Evolutionary conservation across 2,113 vertebrate species (phyloP), one percentile per base, ranked within the genome.

Genomic region (Silurus asotus): DNA sequence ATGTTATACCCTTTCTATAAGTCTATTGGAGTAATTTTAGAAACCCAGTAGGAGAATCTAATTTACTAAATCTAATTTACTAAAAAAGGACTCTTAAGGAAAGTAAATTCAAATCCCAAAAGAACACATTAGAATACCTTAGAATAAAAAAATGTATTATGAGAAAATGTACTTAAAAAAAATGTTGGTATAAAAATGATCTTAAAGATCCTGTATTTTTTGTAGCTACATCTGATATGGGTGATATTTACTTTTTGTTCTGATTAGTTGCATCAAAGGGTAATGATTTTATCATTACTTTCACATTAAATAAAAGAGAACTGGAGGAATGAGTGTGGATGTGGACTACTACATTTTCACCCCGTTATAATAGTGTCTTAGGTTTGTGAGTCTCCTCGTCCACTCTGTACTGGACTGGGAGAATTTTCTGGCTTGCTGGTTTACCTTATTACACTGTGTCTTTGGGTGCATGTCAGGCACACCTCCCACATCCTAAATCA

Each of bases 401-500:
- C 17, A 14, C 6, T 19, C 25, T 19, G 20, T 65, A 65, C 2
- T 13, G 49, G 11, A 81, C 51, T 48, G 69, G 62, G 53, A 81
- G 58, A 75, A 77, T 85, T 80, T 86, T 74, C 89, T 81, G 70
- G 81, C 25, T 79, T 56, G 59, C 74, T 84, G 58, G 65, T 84
- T 84, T 81, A 74, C 64, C 82, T 86, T 59, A 81, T 81, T 81
- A 81, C 75, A 74, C 23, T 69, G 85, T 82, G 87, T 89, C 88
- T 89, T 87, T 45, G 83, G 84, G 70, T 88, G 76, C 90, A 84
- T 89, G 90, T 91, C 90, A 89, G 84, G 88, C 87, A 84, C 83
- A 87, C 90, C 86, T 86, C 82, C 84, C 87, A 82, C 91, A 90
- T 90, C 90, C 89, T 86, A 64, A 93, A 92, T 91, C 91, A 94